Evolutionary conservation across 1,140 invertebrate genomes (phyloP), one percentile per base, ranked within the genome.

Genomic region (Hypsibius dujardini): DNA sequence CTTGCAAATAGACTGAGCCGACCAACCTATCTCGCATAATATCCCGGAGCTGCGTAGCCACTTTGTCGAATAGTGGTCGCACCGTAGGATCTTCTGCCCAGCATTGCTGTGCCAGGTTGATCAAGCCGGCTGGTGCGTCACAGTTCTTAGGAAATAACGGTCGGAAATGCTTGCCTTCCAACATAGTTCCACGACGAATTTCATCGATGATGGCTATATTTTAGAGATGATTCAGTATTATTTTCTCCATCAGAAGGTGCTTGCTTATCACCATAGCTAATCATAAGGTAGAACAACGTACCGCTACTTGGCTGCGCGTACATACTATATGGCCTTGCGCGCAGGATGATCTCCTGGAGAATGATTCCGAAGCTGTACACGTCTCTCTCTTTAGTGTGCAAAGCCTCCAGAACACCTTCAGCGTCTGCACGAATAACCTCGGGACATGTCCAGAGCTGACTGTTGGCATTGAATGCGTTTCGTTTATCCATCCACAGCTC

Each of bases 331-430:
- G 62, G 62, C 42, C 45, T 67, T 15, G 62, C 12, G 62, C 62
- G 62, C 42, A 67, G 12, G 3, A 42, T 42, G 12, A 67, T 67
- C 42, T 67, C 62, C 42, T 67, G 62, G 3, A 67, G 62, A 15
- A 67, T 67, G 45, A 67, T 67, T 7, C 62, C 62, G 62, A 67
- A 67, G 42, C 62, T 67, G 62, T 67, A 67, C 12, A 67, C 62
- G 45, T 67, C 62, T 3, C 12, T 7, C 45, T 67, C 62, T 45
- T 67, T 67, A 3, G 62, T 67, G 42, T 0, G 45, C 12, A 12
- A 15, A 42, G 42, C 12, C 3, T 42, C 42, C 12, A 67, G 12
- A 15, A 45, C 12, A 7, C 62, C 62, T 15, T 45, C 42, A 45
- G 62, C 62, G 12, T 12, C 62, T 45, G 62, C 62, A 15, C 62